Conservation (phyloP, 2,797 vertebrate species). For the Clarias pachynema region DNA sequence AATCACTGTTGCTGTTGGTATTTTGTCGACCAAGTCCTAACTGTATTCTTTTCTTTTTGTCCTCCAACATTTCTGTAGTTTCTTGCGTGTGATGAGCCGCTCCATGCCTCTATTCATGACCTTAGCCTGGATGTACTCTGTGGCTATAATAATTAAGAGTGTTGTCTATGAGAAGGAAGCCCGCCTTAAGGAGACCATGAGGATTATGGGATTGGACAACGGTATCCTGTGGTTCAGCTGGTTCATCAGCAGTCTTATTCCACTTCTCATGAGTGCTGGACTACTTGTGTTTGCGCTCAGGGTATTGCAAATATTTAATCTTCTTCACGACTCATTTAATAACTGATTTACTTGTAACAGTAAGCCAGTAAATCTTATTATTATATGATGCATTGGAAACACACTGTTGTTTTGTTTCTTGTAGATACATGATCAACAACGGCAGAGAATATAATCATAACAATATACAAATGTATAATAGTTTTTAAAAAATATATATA, state of each 20-base stretch:
- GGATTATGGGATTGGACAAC: conserved; percentile 96
- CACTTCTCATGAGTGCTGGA: conserved; percentile 89
- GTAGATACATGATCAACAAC: background rate
- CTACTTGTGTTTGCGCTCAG: conserved; percentile 87
- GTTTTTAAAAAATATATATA: background rate
- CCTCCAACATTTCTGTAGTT: conserved; percentile 62
- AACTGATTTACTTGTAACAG: background rate
- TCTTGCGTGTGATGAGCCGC: conserved; percentile 80
- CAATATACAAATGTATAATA: background rate
- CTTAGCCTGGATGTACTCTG: conserved; percentile 98
- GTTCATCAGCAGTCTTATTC: conserved; percentile 97
- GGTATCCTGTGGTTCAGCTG: conserved; percentile 96
- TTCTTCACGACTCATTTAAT: background rate
- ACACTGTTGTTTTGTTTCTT: background rate
- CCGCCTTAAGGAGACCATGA: conserved; percentile 96
- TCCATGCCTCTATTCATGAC: conserved; percentile 92
- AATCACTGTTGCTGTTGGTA: background rate
- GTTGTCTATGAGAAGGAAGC: conserved; percentile 98
- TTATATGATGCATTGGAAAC: background rate
- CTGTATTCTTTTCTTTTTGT: background rate
- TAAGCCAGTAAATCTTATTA: background rate
- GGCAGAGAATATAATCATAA: background rate
- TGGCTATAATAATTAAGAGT: conserved; percentile 96
- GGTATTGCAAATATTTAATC: conserved; percentile 5
- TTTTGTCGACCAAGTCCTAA: background rate